A percentile compares a stretch with the other conserved stretches of the same genome.
phyloP scores from a whole-genome alignment of 2,888 invertebrate genomes.

The Pegoplata infirma region DNA sequence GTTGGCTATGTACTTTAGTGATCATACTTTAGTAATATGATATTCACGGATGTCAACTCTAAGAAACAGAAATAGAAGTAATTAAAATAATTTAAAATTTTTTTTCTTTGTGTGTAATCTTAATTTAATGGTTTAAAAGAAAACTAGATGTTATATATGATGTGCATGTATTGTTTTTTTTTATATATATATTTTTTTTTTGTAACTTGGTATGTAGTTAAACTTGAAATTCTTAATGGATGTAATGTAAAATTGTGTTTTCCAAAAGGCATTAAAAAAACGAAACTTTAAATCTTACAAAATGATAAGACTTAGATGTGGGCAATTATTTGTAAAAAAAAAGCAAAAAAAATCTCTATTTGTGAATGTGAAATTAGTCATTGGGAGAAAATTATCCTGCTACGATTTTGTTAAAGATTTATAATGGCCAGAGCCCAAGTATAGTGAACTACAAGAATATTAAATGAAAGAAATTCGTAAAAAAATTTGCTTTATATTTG shows the following conservation, averaged over 20 bases:
- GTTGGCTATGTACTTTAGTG: no score
- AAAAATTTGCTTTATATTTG: no score
- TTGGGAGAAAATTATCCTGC: constrained; percentile 11
- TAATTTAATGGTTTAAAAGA: constrained; percentile 55
- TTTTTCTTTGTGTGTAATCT: constrained; percentile 21
- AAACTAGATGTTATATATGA: constrained; percentile 53
- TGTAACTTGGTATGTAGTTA: constrained; percentile 42
- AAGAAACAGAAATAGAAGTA: no score
- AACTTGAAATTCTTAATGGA: constrained; percentile 61
- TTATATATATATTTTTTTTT: no score
- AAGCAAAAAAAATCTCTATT: background rate
- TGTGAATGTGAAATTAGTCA: constrained; percentile 19
- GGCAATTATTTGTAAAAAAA: constrained; percentile 46
- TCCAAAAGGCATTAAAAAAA: background rate
- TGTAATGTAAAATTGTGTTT: constrained; percentile 37
- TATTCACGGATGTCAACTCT: no score
- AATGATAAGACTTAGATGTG: constrained; percentile 58
- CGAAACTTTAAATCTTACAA: constrained; percentile 46
- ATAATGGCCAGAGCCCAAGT: background rate
- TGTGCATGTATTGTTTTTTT: constrained; percentile 35
- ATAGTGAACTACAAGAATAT: no score
- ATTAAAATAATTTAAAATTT: no score
- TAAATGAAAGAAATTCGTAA: no score
- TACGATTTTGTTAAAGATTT: background rate
- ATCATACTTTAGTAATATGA: no score